Base-by-base conservation (phyloP, 2,888 invertebrate genomes). In the Polietes domitor region DNA sequence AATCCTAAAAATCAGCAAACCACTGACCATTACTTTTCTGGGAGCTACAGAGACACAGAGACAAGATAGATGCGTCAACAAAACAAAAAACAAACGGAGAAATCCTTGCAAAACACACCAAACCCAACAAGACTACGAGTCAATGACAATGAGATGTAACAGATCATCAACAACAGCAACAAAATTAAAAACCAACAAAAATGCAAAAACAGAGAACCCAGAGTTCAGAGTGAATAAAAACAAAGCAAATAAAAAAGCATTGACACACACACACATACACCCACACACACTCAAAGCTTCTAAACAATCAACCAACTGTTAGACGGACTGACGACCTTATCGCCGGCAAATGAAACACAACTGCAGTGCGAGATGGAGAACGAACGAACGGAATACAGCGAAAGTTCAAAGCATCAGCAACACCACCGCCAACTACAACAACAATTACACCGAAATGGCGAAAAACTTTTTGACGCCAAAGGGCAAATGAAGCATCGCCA, bases 401-500 rank as follows among this genome's bases (percentile, higher is more conserved):
- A 53, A n/a, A 76, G 63, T 41, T 71, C 21, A 61, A 61, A 68
- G 58, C 37, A 74, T 24, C 58, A 80, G 19, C 26, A 73, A 65
- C n/a, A 63, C 21, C 41, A 37, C 15, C 41, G 12, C 5, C 50
- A 41, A 24, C 68, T 68, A 74, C 47, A 73, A 58, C 47, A 37
- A 75, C 37, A 79, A 82, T 76, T 75, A 24, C 21, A 55, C 58
- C 70, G 70, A 85, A 85, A 82, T 85, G 80, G 82, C 82, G 86
- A 80, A 86, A 85, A 88, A 88, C 86, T 87, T 88, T 87, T 77
- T 75, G 86, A 85, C 86, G 87, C 88, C 88, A 87, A 80, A 86
- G 83, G 86, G 85, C 86, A 87, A 85, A 85, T 83, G 77, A 82
- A 81, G 32, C 77, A n/a, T 77, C 79, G n/a, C 82, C 61, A 47